Percentiles rank a stretch among this genome's conserved stretches.
These are phyloP conservation scores for Brachylomia viminalis DNA, from an alignment of 2,888 invertebrate genomes.

Conservation along the genomic window DNA sequence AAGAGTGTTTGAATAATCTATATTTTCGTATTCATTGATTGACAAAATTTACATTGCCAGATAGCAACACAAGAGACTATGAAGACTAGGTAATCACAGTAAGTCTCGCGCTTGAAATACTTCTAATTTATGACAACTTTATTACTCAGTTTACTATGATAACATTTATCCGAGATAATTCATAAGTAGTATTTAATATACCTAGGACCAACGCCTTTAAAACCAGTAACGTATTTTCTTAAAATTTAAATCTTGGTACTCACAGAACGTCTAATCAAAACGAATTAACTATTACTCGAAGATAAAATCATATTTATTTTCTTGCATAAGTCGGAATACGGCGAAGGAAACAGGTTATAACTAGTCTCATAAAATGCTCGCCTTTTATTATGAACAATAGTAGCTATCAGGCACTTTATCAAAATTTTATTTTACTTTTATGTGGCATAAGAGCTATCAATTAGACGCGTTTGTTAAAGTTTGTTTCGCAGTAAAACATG, in stretches of 20 bases:
- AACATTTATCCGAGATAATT: too few relatives aligned
- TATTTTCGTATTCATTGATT: not conserved
- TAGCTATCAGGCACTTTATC: conserved; percentile 48
- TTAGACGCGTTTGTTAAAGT: conserved; percentile 28
- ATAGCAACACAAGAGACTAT: not conserved
- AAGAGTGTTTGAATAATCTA: not conserved
- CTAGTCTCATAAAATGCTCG: conserved; percentile 45
- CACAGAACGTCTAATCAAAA: not conserved
- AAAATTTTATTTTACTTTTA: conserved; percentile 44
- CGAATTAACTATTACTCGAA: conserved; percentile 26
- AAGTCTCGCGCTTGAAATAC: too few relatives aligned
- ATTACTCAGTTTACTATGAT: too few relatives aligned
- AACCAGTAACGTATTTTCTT: not conserved
- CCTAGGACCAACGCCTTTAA: too few relatives aligned
- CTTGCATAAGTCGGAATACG: conserved; percentile 20
- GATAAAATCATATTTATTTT: conserved; percentile 53
- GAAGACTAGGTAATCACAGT: too few relatives aligned
- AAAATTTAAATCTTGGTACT: not conserved
- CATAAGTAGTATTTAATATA: too few relatives aligned
- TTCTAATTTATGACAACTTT: too few relatives aligned
- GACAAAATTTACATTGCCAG: not conserved
- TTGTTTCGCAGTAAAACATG: not conserved
- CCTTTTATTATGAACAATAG: conserved; percentile 44
- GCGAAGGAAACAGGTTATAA: conserved; percentile 33
- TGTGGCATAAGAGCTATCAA: conserved; percentile 28